A percentile compares a stretch with the other conserved stretches of the same genome.
These are phyloP conservation scores for Porites cylindrica DNA, from an alignment of 92 coral and sea anemone species.

Conservation along the genomic window DNA sequence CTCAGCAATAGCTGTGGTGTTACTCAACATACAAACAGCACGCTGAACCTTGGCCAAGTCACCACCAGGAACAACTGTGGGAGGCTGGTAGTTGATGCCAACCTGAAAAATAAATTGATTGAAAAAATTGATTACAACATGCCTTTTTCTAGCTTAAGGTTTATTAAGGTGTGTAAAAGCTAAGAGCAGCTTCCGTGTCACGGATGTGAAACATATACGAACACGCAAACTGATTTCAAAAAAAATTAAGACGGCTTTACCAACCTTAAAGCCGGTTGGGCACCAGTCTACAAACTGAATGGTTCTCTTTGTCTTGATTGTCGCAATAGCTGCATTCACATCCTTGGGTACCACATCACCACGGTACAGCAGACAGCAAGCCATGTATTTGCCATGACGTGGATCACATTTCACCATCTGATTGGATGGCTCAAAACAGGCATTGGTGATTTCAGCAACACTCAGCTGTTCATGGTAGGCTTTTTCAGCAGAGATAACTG, in stretches of 20 bases:
- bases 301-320: conserved; percentile 88
- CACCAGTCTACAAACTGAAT: conserved; percentile 92
- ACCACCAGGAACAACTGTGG: conserved; percentile 91
- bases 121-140: too few species aligned
- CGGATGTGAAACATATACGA: too few species aligned
- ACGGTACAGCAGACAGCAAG: conserved; percentile 83
- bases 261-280: conserved; percentile 86
- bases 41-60: conserved; percentile 97
- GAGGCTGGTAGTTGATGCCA: conserved; percentile 90
- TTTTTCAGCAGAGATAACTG: conserved; percentile 81
- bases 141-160: too few species aligned
- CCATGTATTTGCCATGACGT: conserved; percentile 93
- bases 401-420: conserved; percentile 94
- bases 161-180: too few species aligned
- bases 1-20: conserved; percentile 92
- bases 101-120: conserved; percentile 57
- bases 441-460: conserved; percentile 79
- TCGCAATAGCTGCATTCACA: conserved; percentile 87
- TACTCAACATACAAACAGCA: conserved; percentile 94
- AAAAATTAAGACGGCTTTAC: too few species aligned
- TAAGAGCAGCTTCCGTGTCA: too few species aligned
- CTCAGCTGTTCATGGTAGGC: conserved; percentile 86
- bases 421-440: conserved; percentile 87
- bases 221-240: too few species aligned
- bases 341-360: conserved; percentile 92